These are phyloP conservation scores for Lamellibrachia satsuma DNA, from an alignment of 2,888 invertebrate genomes.

Conservation along the genomic window DNA sequence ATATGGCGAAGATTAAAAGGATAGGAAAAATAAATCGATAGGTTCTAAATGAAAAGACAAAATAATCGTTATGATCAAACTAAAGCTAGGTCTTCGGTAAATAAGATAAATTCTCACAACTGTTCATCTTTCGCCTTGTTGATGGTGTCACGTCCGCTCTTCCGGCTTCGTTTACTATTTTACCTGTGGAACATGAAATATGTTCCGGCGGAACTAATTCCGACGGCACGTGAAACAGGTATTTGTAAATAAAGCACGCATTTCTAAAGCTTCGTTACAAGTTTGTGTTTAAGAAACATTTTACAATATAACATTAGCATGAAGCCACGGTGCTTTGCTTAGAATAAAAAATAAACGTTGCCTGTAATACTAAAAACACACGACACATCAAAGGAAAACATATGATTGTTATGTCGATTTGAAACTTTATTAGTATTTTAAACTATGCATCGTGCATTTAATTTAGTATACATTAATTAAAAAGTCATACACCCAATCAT, in stretches of 20 bases:
- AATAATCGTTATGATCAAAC: neutral
- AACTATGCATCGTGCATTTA: too few relatives aligned
- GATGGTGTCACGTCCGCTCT: slow-evolving; percentile 11
- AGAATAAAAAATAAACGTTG: too few relatives aligned
- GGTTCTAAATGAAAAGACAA: neutral
- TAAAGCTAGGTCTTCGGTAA: neutral
- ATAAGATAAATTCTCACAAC: slow-evolving; percentile 4
- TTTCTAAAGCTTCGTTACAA: too few relatives aligned
- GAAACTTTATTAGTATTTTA: too few relatives aligned
- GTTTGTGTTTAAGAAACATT: too few relatives aligned
- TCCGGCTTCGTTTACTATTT: slow-evolving; percentile 7
- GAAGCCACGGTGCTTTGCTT: too few relatives aligned
- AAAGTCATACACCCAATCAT: too few relatives aligned
- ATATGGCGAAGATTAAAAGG: neutral
- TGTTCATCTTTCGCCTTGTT: neutral
- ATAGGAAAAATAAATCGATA: neutral
- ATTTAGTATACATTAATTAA: too few relatives aligned
- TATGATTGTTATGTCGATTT: too few relatives aligned
- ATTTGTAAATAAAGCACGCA: neutral
- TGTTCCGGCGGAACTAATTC: neutral
- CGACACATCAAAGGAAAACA: too few relatives aligned
- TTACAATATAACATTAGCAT: too few relatives aligned
- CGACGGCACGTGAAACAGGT: neutral
- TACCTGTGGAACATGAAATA: neutral
- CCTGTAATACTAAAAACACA: too few relatives aligned